phyloP scores from a whole-genome alignment of 2,113 vertebrate genomes.

The Tetraodon nigroviridis region DNA sequence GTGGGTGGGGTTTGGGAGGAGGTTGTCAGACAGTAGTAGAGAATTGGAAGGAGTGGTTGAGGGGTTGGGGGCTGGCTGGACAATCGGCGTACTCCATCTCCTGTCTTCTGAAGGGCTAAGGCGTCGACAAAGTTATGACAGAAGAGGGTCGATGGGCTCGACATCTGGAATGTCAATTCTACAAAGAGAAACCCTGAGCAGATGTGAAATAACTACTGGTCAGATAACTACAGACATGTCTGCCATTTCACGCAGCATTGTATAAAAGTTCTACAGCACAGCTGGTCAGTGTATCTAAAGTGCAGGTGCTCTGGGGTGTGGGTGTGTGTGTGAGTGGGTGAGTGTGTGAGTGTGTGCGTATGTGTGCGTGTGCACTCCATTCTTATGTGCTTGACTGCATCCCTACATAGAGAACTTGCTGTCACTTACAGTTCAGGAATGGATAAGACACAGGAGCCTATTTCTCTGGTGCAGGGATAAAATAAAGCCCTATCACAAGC shows the following conservation, averaged over 20 bases:
- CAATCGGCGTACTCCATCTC: constrained; percentile 62
- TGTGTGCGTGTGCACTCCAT: constrained; percentile 35
- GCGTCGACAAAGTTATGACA: constrained; percentile 72
- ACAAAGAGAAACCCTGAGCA: constrained; percentile 65
- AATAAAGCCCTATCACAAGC: constrained; percentile 70
- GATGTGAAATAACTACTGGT: constrained; percentile 44
- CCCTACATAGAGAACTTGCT: constrained; percentile 64
- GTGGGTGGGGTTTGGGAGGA: constrained; percentile 61
- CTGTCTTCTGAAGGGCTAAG: constrained; percentile 68
- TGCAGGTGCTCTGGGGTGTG: constrained; percentile 53
- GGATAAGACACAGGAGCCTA: constrained; percentile 71
- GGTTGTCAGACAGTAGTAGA: constrained; percentile 77
- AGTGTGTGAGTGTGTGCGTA: constrained; percentile 18
- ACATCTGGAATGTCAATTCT: constrained; percentile 66
- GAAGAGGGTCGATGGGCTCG: constrained; percentile 60
- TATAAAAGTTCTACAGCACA: constrained; percentile 37
- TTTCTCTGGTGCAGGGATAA: constrained; percentile 66
- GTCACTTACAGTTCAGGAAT: constrained; percentile 73
- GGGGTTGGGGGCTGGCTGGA: constrained; percentile 42
- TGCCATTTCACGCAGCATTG: constrained; percentile 44
- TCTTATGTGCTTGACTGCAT: constrained; percentile 56
- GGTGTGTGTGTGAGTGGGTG: constrained; percentile 7
- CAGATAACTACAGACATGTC: constrained; percentile 50
- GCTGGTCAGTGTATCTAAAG: constrained; percentile 57
- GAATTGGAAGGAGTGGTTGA: constrained; percentile 53